Evolutionary conservation across 2,888 invertebrate species (phyloP).

Genomic region (Dascillus cervinus): DNA sequence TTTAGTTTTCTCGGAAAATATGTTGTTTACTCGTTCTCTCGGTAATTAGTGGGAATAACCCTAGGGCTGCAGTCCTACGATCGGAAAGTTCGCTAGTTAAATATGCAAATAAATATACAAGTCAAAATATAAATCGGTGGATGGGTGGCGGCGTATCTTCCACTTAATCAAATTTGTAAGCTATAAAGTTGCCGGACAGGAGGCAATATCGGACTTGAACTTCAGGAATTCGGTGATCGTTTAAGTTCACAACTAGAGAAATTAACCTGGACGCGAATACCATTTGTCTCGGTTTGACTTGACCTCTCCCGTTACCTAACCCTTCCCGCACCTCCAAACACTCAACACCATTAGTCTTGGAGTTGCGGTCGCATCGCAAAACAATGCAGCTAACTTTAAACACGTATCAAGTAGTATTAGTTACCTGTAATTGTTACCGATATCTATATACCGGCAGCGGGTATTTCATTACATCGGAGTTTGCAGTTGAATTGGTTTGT

Average conservation of each 20-base stretch:
- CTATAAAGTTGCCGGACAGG: no score
- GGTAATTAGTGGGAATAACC: conserved; percentile 39
- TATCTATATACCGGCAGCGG: conserved; percentile 32
- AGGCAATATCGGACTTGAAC: conserved; percentile 23
- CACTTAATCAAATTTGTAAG: no score
- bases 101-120: no score
- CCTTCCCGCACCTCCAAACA: conserved; percentile 17
- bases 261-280: conserved; percentile 42
- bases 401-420: conserved; percentile 41
- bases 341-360: conserved; percentile 38
- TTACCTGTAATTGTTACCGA: conserved; percentile 40
- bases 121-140: no score
- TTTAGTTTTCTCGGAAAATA: conserved; percentile 37
- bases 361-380: conserved; percentile 40
- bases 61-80: no score
- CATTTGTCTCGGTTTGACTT: conserved; percentile 43
- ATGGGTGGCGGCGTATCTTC: no score
- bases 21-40: conserved; percentile 35
- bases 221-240: conserved; percentile 38
- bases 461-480: conserved; percentile 39
- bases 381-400: conserved; percentile 43
- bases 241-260: conserved; percentile 39
- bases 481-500: conserved; percentile 31
- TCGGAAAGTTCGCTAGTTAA: no score
- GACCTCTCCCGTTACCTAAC: conserved; percentile 18